Evolutionary conservation across 2,113 vertebrate genomes (phyloP).

Genomic region (Scalopus aquaticus): DNA sequence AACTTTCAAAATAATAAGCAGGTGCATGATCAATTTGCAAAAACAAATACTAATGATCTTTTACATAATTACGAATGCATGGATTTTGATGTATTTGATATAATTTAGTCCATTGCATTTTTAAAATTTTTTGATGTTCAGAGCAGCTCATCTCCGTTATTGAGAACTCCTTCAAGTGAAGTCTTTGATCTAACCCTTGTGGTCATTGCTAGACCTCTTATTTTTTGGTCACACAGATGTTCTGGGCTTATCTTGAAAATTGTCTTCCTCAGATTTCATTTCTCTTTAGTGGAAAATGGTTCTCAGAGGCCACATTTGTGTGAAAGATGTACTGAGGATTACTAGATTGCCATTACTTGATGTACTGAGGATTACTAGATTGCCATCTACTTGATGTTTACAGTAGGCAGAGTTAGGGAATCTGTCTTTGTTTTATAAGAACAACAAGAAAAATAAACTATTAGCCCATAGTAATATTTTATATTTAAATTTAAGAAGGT

Average conservation of each 20-base stretch:
- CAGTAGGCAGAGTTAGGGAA: neutral
- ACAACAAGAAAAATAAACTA: neutral
- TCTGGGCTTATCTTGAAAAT: neutral
- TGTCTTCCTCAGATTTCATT: neutral
- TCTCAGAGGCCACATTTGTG: neutral
- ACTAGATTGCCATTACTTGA: neutral
- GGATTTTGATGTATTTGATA: neutral
- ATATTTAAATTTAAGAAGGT: neutral
- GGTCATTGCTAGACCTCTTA: neutral
- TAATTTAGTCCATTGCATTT: neutral
- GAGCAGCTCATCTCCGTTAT: neutral
- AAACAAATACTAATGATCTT: neutral
- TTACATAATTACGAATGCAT: neutral
- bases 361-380: neutral
- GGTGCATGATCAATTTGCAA: neutral
- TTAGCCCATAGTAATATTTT: neutral
- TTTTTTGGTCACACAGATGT: neutral
- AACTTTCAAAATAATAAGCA: neutral
- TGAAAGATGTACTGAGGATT: neutral
- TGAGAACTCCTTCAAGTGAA: too few species aligned
- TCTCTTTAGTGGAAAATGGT: neutral
- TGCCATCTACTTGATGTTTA: neutral
- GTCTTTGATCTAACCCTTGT: neutral
- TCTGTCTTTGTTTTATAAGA: neutral
- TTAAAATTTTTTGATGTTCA: neutral